Base-by-base conservation (phyloP, 2,113 vertebrate genomes). In the Hippocampus zosterae region DNA sequence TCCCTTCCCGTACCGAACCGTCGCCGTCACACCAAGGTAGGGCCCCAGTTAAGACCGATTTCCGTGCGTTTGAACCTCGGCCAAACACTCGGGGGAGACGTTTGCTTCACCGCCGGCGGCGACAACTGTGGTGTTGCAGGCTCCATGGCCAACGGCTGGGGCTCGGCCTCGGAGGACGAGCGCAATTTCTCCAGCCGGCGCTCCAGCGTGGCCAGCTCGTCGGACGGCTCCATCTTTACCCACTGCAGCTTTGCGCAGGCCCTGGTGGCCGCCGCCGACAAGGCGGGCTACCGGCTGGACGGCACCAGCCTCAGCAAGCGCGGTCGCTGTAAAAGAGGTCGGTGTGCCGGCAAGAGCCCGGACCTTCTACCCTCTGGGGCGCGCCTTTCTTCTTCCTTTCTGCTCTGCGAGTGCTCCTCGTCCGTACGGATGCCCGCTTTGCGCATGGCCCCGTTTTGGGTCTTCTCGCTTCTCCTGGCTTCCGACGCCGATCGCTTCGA, bases 81-180 rank as follows among this genome's bases (percentile, higher is more conserved):
- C 33, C 33, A 37, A 37, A 37, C 33, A 37, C 33, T 37, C 33
- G 5, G 2, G 0, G 33, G 33, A 37, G 33, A 37, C 33, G 33
- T 37, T 37, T 37, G 33, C 33, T 37, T 37, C 33, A 37, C 33
- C 33, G 33, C 33, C 33, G 33, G 33, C 33, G 33, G 33, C 33
- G 3, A 13, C 71, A 65, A 21, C 88, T 92, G 89, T 90, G 93
- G 90, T 89, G 76, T 86, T 83, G 82, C 94, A 99, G 97, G 96
- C 90, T 99, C 96, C 93, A 96, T 98, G 96, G 93, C 98, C 93
- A 98, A 98, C 92, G 96, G 95, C 86, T 99, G 96, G 96, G 96
- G 96, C 92, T 98, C 96, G 76, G 95, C 95, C 89, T 98, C 95
- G 82, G 96, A 98, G 87, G 96, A 98, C 85, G 95, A 98, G 80